A percentile compares a stretch with the other conserved stretches of the same genome.
These are phyloP conservation scores for Pristis pectinata DNA, from an alignment of 2,797 vertebrate species.

Conservation along the genomic window DNA sequence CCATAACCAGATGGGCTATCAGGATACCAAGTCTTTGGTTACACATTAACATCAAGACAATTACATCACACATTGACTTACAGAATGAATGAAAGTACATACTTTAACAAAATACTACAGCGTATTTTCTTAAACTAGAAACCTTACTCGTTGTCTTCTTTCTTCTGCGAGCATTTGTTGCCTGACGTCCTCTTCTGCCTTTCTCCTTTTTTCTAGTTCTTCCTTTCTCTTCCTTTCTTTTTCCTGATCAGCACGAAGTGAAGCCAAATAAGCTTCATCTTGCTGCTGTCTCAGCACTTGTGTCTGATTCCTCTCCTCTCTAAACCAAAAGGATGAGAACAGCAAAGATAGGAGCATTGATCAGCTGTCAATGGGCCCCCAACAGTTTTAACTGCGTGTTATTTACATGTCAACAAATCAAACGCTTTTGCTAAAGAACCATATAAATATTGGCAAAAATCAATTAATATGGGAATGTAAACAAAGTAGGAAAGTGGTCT, in stretches of 20 bases:
- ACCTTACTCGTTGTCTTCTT: constrained; percentile 72
- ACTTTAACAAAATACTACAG: neutral
- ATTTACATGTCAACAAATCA: neutral
- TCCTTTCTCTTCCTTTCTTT: constrained; percentile 91
- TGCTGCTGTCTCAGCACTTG: constrained; percentile 94
- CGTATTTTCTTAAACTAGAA: neutral
- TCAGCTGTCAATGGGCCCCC: neutral
- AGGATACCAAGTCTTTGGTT: neutral
- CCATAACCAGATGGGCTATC: neutral
- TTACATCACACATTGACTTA: neutral
- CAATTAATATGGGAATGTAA: neutral
- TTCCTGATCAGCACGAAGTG: constrained; percentile 89
- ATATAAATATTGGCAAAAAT: neutral
- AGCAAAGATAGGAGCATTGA: neutral
- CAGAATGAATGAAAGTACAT: neutral
- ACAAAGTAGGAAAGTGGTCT: neutral
- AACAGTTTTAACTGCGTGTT: neutral
- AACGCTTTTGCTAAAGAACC: neutral
- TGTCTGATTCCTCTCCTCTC: constrained; percentile 97
- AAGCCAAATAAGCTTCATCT: constrained; percentile 88
- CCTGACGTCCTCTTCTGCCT: constrained; percentile 83
- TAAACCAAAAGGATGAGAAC: constrained; percentile 46
- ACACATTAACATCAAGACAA: neutral
- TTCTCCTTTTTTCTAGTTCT: constrained; percentile 79
- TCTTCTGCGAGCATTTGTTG: constrained; percentile 85